Evolutionary conservation across 2,113 vertebrate genomes (phyloP).

Genomic region (cat (Felis catus)): F.catus_Fca126_mat1.0 CM031419.1:45459501-45460000

Average conservation of each 20-base stretch:
- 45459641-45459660: not conserved
- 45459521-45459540: not conserved
- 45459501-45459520: not conserved
- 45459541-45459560: not conserved
- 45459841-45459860: not conserved
- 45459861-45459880: not conserved
- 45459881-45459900: not conserved
- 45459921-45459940: not conserved
- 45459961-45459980: not conserved
- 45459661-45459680: not conserved
- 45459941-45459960: not conserved
- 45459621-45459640: not conserved
- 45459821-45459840: not conserved
- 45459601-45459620: not conserved
- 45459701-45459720: constrained; percentile 24
- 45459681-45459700: not conserved
- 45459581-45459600: not conserved
- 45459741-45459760: not conserved
- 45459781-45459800: not conserved
- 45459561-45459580: not conserved
- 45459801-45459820: not conserved
- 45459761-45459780: not conserved
- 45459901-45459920: not conserved
- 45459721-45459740: not conserved
- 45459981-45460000: not conserved